Evolutionary conservation across 2,113 vertebrate species (phyloP), one percentile per base, ranked within the genome.

Genomic region (Chionodraco myersi): DNA sequence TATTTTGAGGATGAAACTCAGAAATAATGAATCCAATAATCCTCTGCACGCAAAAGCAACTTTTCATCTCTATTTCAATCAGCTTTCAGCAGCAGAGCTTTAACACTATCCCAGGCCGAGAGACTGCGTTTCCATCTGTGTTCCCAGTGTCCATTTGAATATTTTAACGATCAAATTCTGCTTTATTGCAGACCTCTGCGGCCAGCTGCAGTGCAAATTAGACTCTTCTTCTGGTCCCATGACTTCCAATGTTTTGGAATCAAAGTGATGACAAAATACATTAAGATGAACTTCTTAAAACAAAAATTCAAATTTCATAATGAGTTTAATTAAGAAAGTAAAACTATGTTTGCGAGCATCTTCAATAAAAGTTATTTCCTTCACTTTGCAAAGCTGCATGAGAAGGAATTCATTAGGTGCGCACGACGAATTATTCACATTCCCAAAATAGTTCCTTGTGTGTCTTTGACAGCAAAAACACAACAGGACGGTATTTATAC

Each of bases 31-130:
- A 13, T 13, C 26, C 26, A 13, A 48, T 11, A 10, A 52, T 62
- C 21, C 13, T 82, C 59, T 36, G 47, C 64, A 70, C 58, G 52
- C 57, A 48, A 45, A 68, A 47, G 18, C 10, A 72, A 41, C 45
- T 36, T 53, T 30, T 83, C 12, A 15, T 56, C 15, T 61, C 14
- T 7, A 5, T 6, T 59, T 82, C 18, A 53, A 2, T 65, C 53
- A 23, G 5, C 15, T 6, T 10, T 30, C 57, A 48, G 58, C 60
- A 57, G 49, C 36, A n/a, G 18, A 66, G 5, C 15, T 67, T 67
- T 14, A 36, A 36, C 7, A 2, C 4, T n/a, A 45, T 21, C 1
- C 52, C 10, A 21, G 36, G 8, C 30, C 10, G 10, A 45, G 26
- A 9, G 15, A 10, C 12, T 10, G 6, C 3, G 5, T 49, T 23